phyloP scores from a whole-genome alignment of 2,888 invertebrate genomes.

The Drosophila demipolita region DNA sequence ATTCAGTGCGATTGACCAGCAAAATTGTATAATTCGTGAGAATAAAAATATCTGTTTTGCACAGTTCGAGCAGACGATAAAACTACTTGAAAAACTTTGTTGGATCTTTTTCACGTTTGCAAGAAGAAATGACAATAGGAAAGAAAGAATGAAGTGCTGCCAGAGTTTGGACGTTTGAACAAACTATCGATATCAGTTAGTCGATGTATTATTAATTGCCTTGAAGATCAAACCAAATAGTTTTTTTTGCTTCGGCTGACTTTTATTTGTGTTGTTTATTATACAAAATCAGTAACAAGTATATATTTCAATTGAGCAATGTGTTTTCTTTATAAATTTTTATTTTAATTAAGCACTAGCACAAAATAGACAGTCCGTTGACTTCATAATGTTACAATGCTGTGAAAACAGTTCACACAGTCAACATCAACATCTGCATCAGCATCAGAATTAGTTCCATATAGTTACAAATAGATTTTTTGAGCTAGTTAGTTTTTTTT shows the following conservation, averaged over 20 bases:
- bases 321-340: not conserved
- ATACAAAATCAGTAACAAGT: not conserved
- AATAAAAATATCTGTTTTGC: not conserved
- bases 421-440: not conserved
- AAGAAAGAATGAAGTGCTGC: slow-evolving; percentile 2
- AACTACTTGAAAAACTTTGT: not conserved
- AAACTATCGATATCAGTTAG: not conserved
- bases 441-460: not conserved
- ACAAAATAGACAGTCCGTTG: slow-evolving; percentile 31
- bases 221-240: not conserved
- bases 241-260: not conserved
- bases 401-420: not conserved
- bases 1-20: not conserved
- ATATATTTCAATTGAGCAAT: not conserved
- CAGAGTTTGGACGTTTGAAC: not conserved
- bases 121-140: not conserved
- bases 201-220: not conserved
- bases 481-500: not conserved
- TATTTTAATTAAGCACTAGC: slow-evolving; percentile 66
- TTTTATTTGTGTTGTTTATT: not conserved
- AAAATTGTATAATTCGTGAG: not conserved
- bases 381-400: slow-evolving; percentile 1
- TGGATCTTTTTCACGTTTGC: not conserved
- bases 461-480: not conserved
- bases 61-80: not conserved